phyloP scores from a whole-genome alignment of 2,888 invertebrate genomes.

The Nomada goodeniana region DNA sequence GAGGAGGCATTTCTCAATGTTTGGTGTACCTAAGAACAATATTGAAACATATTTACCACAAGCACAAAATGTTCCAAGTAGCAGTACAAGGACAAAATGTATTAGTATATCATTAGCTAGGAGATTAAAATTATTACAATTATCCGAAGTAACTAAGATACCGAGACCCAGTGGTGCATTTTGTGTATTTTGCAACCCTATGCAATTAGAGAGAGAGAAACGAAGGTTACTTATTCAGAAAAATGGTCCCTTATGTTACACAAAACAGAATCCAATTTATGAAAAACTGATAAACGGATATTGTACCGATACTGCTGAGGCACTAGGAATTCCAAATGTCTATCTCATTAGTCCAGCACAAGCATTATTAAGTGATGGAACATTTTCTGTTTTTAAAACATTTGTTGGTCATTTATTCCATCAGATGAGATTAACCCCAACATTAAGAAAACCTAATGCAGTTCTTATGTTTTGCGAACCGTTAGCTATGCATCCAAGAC shows the following conservation, averaged over 20 bases:
- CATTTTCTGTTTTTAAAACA: conserved; percentile 81
- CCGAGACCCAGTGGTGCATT: conserved; percentile 82
- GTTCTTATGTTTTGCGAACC: conserved; percentile 84
- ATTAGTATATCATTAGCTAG: conserved; percentile 79
- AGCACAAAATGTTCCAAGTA: conserved; percentile 72
- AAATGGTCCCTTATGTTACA: conserved; percentile 78
- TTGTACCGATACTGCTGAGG: conserved; percentile 81
- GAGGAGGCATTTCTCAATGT: conserved; percentile 81
- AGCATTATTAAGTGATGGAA: conserved; percentile 80
- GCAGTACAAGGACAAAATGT: conserved; percentile 75
- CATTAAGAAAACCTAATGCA: conserved; percentile 81
- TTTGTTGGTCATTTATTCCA: conserved; percentile 83
- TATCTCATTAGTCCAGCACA: conserved; percentile 83
- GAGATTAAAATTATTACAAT: conserved; percentile 77
- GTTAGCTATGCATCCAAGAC: conserved; percentile 80
- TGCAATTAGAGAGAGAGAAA: conserved; percentile 82
- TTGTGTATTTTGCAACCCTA: conserved; percentile 82
- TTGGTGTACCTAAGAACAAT: conserved; percentile 82
- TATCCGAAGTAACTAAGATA: conserved; percentile 76
- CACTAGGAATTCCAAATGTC: conserved; percentile 83
- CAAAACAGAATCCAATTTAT: conserved; percentile 80
- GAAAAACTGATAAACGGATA: conserved; percentile 82
- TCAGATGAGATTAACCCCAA: conserved; percentile 81
- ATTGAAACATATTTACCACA: conserved; percentile 76
- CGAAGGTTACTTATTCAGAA: conserved; percentile 78